Base-by-base conservation (phyloP, 2,888 invertebrate species). In the Uloborus plumipes region DNA sequence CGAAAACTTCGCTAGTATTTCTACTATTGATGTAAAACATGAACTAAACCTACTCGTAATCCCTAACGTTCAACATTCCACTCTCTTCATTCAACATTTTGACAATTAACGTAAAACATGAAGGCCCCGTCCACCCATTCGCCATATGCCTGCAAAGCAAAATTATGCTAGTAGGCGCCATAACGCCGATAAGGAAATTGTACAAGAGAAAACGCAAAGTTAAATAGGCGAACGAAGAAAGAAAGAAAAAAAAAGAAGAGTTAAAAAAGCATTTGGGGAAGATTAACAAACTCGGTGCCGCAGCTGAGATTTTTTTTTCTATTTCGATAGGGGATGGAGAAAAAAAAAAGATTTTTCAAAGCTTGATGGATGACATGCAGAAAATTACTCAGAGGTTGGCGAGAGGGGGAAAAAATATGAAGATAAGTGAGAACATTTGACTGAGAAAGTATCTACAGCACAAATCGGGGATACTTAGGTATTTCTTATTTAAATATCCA, bases 251-350 rank as follows among this genome's bases (percentile, higher is more conserved):
- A 59, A 20, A 59, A 20, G 47, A 49, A 18, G 64, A 47, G 64
- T 47, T 16, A 62, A 59, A 62, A 64, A 47, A 47, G 64, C 64
- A 47, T 64, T 64, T 64, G 49, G 64, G 64, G 64, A 49, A 64
- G 64, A 64, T 64, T 64, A 64, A 64, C 64, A 39, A 49, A 64
- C 49, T 64, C 64, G 47, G 49, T 47, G 39, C 64, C 64, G 49
- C 39, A 39, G 39, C 3, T 64, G 47, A 64, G 64, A 18, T 49
- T n/a, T 15, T 39, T 18, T 47, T 64, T 20, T 47, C 49, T 15
- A n/a, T 47, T 64, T 47, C 14, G 11, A 18, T 64, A 47, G 14
- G 39, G 39, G 39, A 39, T 39, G 39, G 39, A 39, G 39, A 39
- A 9, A 39, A 39, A 39, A 39, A 39, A 39, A 39, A 11, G 18